Evolutionary conservation across 2,888 invertebrate genomes (phyloP).

Genomic region (Latrodectus hesperus): DNA sequence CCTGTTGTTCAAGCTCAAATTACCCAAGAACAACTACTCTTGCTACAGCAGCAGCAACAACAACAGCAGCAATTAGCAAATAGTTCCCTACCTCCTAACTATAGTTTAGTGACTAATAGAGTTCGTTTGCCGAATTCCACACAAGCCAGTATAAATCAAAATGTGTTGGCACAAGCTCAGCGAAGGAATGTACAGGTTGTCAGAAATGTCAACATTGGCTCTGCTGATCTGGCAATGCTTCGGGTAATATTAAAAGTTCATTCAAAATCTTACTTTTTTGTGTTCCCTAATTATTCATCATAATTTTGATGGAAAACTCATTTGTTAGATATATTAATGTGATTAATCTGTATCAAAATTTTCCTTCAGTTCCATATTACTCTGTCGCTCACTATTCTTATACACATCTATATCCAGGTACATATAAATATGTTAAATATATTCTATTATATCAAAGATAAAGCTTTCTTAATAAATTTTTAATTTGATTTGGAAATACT

Average conservation of each 20-base stretch:
- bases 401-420: not conserved
- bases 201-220: slow-evolving; percentile 29
- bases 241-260: not conserved
- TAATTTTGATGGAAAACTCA: not conserved
- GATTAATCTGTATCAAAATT: not conserved
- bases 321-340: not conserved
- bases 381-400: not conserved
- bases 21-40: slow-evolving; percentile 52
- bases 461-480: too few relatives aligned
- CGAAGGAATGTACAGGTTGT: slow-evolving; percentile 28
- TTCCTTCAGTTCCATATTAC: not conserved
- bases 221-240: slow-evolving; percentile 9
- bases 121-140: slow-evolving; percentile 36
- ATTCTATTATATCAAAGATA: too few relatives aligned
- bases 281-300: not conserved
- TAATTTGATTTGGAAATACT: too few relatives aligned
- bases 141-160: slow-evolving; percentile 41
- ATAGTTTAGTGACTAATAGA: slow-evolving; percentile 54
- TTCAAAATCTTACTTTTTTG: not conserved
- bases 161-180: slow-evolving; percentile 52
- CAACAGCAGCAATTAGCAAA: slow-evolving; percentile 18
- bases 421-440: too few relatives aligned
- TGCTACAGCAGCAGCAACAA: slow-evolving; percentile 47
- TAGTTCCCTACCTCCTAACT: slow-evolving; percentile 49
- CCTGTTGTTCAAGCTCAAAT: slow-evolving; percentile 49